Base-by-base conservation (phyloP, 2,113 vertebrate species). In the Rhodinocichla rosea region DNA sequence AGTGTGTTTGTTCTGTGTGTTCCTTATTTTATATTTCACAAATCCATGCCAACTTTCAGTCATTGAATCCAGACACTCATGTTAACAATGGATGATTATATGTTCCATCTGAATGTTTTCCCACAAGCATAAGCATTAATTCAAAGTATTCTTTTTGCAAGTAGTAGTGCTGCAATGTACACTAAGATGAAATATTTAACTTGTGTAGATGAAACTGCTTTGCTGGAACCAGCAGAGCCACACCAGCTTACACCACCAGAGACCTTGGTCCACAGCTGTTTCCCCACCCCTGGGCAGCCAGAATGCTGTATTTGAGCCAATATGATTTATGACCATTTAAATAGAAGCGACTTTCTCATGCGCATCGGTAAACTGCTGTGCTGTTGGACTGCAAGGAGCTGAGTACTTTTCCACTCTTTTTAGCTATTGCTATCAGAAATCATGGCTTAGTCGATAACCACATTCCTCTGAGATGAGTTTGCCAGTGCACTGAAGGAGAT, bases 351-450 rank as follows among this genome's bases (percentile, higher is more conserved):
- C 87, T 95, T 88, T 90, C 91, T 96, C 75, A 87, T 83, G 55
- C 28, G 0, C 45, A 3, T 96, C 70, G 8, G 44, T 86, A 81
- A 94, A 84, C 83, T 95, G 68, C 92, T 78, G 71, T 69, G 71
- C 47, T 52, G 84, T 78, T 73, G 82, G 81, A 84, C 74, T 89
- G 64, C 79, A 91, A 74, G 69, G 74, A 95, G 62, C 71, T 64
- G 75, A 92, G 95, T 96, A 95, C 33, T 89, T 93, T 96, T 96
- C 96, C 91, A 93, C 86, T 76, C 74, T 92, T 95, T 96, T 86
- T 79, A 92, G 78, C 68, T 86, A 88, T 47, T 93, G 89, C 83
- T 96, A 94, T 88, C 71, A 96, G 94, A 92, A 94, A 88, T 92
- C 87, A 82, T 87, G 83, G 30, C 60, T 92, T 94, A 96, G 79